phyloP scores from a whole-genome alignment of 2,888 invertebrate genomes.

The Ptychoptera albimana region DNA sequence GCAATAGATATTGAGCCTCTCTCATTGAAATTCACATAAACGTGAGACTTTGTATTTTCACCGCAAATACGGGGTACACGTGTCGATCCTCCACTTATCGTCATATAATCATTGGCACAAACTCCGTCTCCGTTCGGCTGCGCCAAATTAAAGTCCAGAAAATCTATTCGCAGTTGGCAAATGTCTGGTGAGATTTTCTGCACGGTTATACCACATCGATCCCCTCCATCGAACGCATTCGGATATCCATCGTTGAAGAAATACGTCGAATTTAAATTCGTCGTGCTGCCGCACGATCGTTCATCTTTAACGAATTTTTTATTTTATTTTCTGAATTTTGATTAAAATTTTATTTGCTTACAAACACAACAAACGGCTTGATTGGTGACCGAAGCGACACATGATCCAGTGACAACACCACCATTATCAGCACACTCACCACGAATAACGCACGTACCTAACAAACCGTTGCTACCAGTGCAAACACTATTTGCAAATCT shows the following conservation, averaged over 20 bases:
- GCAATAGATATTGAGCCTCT: constrained; percentile 49
- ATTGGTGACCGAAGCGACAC: constrained; percentile 40
- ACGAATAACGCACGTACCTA: constrained; percentile 62
- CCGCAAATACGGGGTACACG: constrained; percentile 59
- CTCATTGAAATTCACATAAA: constrained; percentile 59
- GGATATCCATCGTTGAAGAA: constrained; percentile 68
- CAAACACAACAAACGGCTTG: constrained; percentile 73
- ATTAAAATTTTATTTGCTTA: constrained; percentile 31
- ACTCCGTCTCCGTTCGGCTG: constrained; percentile 59
- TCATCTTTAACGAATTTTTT: constrained; percentile 37
- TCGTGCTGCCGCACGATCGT: constrained; percentile 51
- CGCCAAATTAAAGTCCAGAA: constrained; percentile 51
- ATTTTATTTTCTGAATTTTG: background rate
- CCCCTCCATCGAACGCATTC: constrained; percentile 47
- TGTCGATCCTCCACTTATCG: constrained; percentile 51
- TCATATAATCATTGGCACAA: constrained; percentile 53
- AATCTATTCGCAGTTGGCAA: constrained; percentile 58
- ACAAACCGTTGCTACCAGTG: constrained; percentile 43
- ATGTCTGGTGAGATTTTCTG: constrained; percentile 42
- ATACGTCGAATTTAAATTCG: constrained; percentile 66
- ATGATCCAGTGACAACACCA: constrained; percentile 55
- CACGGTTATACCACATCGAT: constrained; percentile 51
- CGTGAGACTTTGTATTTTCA: constrained; percentile 62
- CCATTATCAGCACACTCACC: constrained; percentile 54
- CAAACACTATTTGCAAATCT: constrained; percentile 60